Evolutionary conservation across 2,888 invertebrate genomes (phyloP).

Genomic region (Erannis defoliaria): DNA sequence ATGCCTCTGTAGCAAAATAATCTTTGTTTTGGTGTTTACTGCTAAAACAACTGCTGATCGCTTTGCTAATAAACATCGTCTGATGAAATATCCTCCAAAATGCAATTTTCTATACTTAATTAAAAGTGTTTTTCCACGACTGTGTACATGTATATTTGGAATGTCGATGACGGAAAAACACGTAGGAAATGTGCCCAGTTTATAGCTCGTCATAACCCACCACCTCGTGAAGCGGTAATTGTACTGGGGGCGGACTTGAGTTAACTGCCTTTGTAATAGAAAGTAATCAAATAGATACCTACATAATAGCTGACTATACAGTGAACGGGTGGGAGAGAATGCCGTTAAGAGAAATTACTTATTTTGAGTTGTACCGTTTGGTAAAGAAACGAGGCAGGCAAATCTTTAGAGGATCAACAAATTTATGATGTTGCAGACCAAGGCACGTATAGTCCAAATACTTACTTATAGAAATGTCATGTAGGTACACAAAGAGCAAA

Average conservation of each 20-base stretch:
- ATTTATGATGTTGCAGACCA: neutral
- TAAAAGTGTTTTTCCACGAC: slow-evolving; percentile 26
- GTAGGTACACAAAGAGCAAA: too few relatives aligned
- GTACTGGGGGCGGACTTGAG: slow-evolving; percentile 18
- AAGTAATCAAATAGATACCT: slow-evolving; percentile 21
- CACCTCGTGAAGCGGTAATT: slow-evolving; percentile 28
- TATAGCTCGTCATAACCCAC: slow-evolving; percentile 37
- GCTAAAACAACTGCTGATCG: neutral
- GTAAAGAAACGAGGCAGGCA: neutral
- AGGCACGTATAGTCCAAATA: neutral
- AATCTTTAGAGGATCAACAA: neutral
- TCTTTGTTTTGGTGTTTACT: too few relatives aligned
- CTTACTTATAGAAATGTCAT: too few relatives aligned
- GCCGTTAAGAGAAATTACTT: slow-evolving; percentile 11
- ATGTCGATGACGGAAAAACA: slow-evolving; percentile 42
- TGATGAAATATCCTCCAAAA: neutral
- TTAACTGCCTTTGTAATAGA: slow-evolving; percentile 39
- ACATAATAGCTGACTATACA: slow-evolving; percentile 10
- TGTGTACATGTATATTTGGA: slow-evolving; percentile 33
- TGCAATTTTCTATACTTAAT: slow-evolving; percentile 3
- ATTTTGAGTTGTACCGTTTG: slow-evolving; percentile 7
- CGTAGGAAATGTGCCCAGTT: slow-evolving; percentile 32
- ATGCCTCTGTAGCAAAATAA: too few relatives aligned
- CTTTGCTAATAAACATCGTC: neutral
- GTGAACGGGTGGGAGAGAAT: slow-evolving; percentile 15